Evolutionary conservation across 2,113 vertebrate species (phyloP).

Genomic region (Corapipo altera): DNA sequence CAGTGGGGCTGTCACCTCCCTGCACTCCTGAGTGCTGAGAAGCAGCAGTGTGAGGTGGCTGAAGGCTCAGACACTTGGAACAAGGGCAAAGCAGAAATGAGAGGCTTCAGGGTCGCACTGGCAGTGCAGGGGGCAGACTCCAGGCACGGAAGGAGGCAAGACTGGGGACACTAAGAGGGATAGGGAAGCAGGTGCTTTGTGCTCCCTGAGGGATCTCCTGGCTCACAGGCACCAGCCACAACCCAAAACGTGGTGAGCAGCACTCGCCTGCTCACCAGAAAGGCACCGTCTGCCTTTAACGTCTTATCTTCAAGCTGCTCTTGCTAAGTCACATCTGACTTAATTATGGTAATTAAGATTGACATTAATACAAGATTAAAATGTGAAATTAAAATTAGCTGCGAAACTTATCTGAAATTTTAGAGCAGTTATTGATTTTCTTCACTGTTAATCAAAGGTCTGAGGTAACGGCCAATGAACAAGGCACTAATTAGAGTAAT

Average conservation of each 20-base stretch:
- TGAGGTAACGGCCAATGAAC: conserved; percentile 48
- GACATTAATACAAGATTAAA: conserved; percentile 75
- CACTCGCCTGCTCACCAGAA: not conserved
- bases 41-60: rapidly evolving
- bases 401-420: conserved; percentile 72
- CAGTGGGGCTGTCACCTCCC: not conserved
- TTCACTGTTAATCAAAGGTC: conserved; percentile 70
- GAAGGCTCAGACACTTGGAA: not conserved
- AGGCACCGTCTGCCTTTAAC: not conserved
- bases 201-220: rapidly evolving
- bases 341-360: conserved; percentile 77
- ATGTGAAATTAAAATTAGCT: conserved; percentile 75
- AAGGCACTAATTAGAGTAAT: conserved; percentile 51
- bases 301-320: conserved; percentile 47
- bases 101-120: not conserved
- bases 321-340: conserved; percentile 61
- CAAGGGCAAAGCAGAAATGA: not conserved
- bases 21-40: rapidly evolving
- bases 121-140: not conserved
- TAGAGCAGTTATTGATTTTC: conserved; percentile 71
- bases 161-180: not conserved
- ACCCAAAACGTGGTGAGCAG: rapidly evolving
- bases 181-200: rapidly evolving
- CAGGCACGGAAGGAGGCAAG: not conserved
- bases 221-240: rapidly evolving